Evolutionary conservation across 2,888 invertebrate species (phyloP).

Genomic region (Tetheella fluctuosa): DNA sequence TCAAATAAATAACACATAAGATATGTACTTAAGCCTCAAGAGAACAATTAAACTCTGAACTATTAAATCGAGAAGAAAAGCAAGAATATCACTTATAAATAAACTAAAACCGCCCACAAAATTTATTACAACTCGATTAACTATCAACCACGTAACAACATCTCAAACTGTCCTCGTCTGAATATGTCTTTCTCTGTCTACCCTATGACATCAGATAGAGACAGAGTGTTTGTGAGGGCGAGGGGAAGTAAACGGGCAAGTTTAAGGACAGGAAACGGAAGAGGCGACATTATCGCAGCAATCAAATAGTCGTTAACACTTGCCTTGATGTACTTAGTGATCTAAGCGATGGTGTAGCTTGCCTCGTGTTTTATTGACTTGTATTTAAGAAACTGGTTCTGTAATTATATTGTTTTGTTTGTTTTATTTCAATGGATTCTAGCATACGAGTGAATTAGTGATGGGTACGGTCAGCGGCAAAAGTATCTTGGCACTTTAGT

Average conservation of each 20-base stretch:
- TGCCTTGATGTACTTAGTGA: constrained; percentile 24
- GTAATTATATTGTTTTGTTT: background rate
- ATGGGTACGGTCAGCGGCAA: no score
- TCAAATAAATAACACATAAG: no score
- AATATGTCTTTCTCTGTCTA: constrained; percentile 25
- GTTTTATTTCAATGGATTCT: background rate
- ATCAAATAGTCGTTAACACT: constrained; percentile 66
- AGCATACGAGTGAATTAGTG: no score
- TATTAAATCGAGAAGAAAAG: background rate
- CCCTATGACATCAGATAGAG: constrained; percentile 23
- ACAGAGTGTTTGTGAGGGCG: constrained; percentile 19
- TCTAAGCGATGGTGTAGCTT: background rate
- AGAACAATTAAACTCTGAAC: no score
- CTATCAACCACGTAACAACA: constrained; percentile 18
- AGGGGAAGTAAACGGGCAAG: constrained; percentile 14
- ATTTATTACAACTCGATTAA: constrained; percentile 39
- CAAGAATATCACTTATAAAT: background rate
- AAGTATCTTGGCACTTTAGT: no score
- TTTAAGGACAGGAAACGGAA: constrained; percentile 5
- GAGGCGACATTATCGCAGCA: constrained; percentile 57
- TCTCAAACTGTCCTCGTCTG: constrained; percentile 26
- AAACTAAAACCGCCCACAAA: constrained; percentile 24
- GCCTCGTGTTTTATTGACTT: background rate
- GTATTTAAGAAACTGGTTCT: background rate
- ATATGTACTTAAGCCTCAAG: no score